These are phyloP conservation scores for Anguilla rostrata DNA, from an alignment of 2,113 vertebrate species.

Conservation along the genomic window DNA sequence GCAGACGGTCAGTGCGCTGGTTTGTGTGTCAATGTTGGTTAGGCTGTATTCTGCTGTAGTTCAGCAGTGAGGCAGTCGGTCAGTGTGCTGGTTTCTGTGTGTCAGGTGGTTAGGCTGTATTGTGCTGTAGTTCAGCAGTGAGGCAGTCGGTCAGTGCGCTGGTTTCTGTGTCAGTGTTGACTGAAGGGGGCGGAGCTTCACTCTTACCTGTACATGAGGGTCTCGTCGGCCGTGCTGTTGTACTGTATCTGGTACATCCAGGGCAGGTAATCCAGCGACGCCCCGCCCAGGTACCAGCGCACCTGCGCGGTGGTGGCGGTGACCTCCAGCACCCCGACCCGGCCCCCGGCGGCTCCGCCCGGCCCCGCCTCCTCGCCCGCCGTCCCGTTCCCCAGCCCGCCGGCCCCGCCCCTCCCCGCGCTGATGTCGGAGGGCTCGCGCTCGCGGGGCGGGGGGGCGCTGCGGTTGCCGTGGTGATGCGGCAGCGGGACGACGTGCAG, in stretches of 20 bases:
- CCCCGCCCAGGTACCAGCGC: slow-evolving; percentile 76
- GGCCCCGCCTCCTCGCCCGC: slow-evolving; percentile 36
- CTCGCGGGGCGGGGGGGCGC: slow-evolving; percentile 50
- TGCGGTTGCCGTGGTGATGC: slow-evolving; percentile 71
- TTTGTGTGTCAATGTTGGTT: too few relatives aligned
- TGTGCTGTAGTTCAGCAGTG: too few relatives aligned
- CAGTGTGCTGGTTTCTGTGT: too few relatives aligned
- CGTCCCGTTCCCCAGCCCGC: not conserved
- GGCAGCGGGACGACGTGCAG: slow-evolving; percentile 85
- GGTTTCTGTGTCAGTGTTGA: not conserved
- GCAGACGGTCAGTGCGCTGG: too few relatives aligned
- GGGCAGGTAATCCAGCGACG: slow-evolving; percentile 62
- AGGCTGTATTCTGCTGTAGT: too few relatives aligned
- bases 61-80: too few relatives aligned
- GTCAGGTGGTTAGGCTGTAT: too few relatives aligned
- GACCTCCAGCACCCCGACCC: slow-evolving; percentile 75
- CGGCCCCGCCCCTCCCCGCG: slow-evolving; percentile 43
- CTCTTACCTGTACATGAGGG: slow-evolving; percentile 74
- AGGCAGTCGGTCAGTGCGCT: too few relatives aligned
- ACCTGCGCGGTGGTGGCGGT: slow-evolving; percentile 82
- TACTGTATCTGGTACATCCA: slow-evolving; percentile 82
- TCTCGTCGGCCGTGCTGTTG: slow-evolving; percentile 68
- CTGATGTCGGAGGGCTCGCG: slow-evolving; percentile 74
- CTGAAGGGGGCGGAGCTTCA: slow-evolving; percentile 9
- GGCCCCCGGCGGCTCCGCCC: not conserved